Conservation (phyloP, 2,797 vertebrate genomes). For the Cryptoblepharus egeriae region DNA sequence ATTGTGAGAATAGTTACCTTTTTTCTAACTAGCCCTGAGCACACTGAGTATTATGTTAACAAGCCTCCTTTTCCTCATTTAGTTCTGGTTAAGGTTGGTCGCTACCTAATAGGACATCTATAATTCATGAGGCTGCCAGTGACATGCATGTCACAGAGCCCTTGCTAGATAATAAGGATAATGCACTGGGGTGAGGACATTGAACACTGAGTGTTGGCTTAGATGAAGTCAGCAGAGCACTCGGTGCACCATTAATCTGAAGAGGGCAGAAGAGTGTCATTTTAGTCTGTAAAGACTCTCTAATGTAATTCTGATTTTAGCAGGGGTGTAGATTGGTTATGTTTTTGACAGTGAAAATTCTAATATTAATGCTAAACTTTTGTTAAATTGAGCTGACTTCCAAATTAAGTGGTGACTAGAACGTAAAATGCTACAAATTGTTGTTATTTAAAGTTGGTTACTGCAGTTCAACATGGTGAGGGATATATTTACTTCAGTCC, state of each 20-base stretch:
- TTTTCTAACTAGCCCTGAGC: not conserved
- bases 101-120: not conserved
- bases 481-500: too few species aligned
- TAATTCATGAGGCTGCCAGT: not conserved
- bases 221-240: not conserved
- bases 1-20: not conserved
- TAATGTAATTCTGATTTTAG: not conserved
- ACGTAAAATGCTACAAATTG: not conserved
- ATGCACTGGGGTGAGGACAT: not conserved
- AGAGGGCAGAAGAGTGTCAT: not conserved
- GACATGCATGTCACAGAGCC: not conserved
- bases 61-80: not conserved
- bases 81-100: not conserved
- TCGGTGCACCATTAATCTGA: too few species aligned
- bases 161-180: not conserved
- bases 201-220: not conserved
- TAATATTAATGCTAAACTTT: not conserved
- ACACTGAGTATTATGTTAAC: not conserved
- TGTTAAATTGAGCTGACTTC: not conserved
- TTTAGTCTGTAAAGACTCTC: not conserved
- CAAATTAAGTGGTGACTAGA: not conserved
- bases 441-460: not conserved
- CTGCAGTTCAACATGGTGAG: too few species aligned
- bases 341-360: not conserved
- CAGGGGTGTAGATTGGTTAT: not conserved